These are phyloP conservation scores for Ranitomeya variabilis DNA, from an alignment of 2,113 vertebrate species.

Conservation along the genomic window DNA sequence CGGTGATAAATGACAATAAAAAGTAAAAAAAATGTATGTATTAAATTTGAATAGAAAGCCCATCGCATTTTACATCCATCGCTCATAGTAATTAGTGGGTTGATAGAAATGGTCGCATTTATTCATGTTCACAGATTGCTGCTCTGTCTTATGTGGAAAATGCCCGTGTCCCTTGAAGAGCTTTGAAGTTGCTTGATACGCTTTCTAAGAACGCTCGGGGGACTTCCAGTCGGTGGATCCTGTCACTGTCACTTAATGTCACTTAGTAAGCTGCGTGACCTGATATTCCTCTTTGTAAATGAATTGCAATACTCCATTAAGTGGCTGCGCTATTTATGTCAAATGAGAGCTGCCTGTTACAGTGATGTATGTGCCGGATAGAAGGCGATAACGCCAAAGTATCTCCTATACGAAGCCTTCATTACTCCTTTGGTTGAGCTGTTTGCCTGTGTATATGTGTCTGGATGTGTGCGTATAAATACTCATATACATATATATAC, in stretches of 20 bases:
- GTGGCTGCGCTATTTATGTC: conserved; percentile 52
- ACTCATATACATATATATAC: too few relatives aligned
- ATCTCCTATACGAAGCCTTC: neutral
- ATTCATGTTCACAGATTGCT: neutral
- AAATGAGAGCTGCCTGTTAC: conserved; percentile 22
- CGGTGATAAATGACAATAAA: neutral
- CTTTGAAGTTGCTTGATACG: conserved; percentile 48
- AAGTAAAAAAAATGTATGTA: neutral
- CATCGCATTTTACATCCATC: neutral
- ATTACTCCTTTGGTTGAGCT: neutral
- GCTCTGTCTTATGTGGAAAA: conserved; percentile 13
- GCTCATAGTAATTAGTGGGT: neutral
- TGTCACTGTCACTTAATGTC: conserved; percentile 55
- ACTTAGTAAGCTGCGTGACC: conserved; percentile 50
- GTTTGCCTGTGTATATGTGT: neutral
- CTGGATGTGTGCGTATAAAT: too few relatives aligned
- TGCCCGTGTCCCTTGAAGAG: conserved; percentile 30
- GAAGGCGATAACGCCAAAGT: neutral
- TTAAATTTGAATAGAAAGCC: neutral
- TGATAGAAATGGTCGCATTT: neutral
- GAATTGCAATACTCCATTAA: conserved; percentile 46
- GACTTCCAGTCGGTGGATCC: conserved; percentile 54
- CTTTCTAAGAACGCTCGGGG: conserved; percentile 48
- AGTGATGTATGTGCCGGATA: conserved; percentile 12
- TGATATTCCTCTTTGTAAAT: conserved; percentile 54